Base-by-base conservation (phyloP, 2,888 invertebrate species). In the Busseola fusca region DNA sequence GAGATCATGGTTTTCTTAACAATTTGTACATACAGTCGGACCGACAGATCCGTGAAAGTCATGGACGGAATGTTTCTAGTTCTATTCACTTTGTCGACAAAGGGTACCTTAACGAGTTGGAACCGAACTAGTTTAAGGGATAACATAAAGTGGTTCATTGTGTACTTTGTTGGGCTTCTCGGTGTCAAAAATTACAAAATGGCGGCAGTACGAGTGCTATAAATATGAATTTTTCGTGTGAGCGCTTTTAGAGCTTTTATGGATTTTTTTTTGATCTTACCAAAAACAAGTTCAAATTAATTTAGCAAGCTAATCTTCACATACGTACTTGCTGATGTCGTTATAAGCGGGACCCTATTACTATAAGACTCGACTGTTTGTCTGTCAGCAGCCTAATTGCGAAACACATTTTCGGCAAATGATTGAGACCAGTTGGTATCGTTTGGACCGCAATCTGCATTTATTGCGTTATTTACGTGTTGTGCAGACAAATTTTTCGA, bases 1-100 rank as follows among this genome's bases (percentile, higher is more conserved):
- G 57, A 75, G 69, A 74, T 59, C 69, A 75, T 37, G 52, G 66
- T 81, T 75, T 82, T 81, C 79, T 76, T 72, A 78, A 78, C 66
- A 59, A 73, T 67, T 77, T 79, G 66, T 72, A 63, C 81, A 37
- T 25, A 37, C 67, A 12, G 64, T 1, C 42, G 52, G 58, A 34
- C 56, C 30, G 37, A 67, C 56, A 62, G 63, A 60, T 42, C 59
- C 54, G 78, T 78, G 78, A 78, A 78, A 78, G 78, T 76, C 45
- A 54, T 30, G 56, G 30, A 14, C 59, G 9, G 45, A 27, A 48
- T 56, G 42, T 66, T 50, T 52, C 21, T 64, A 65, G 56, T 52
- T 76, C 67, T 81, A 75, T 66, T 75, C 63, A 56, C 45, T 54
- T 25, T 14, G 59, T 16, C 25, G 42, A 69, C 62, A 65, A 80